Conservation (phyloP, 2,797 vertebrate genomes). For the Xiphophorus birchmanni region DNA sequence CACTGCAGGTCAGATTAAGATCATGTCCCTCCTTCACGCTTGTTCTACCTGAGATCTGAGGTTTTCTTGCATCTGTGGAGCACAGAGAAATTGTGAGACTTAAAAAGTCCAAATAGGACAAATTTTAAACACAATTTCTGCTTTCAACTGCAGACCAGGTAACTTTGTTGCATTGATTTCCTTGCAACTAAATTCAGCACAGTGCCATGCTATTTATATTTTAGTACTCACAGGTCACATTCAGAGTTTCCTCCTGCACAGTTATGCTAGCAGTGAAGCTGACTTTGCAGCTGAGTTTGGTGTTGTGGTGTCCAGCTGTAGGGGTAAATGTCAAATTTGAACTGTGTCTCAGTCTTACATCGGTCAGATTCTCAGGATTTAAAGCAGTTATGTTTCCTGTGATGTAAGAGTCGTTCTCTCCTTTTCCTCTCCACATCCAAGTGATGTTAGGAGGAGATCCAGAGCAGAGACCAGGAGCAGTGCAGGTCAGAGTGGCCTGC, state of each 20-base stretch:
- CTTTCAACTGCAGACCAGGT: neutral
- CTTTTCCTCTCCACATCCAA: slow-evolving; percentile 48
- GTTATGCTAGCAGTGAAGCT: neutral
- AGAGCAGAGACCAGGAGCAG: slow-evolving; percentile 61
- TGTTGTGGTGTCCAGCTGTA: neutral
- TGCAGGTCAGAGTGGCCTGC: slow-evolving; percentile 57
- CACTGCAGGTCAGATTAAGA: slow-evolving; percentile 57
- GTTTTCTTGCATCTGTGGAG: neutral
- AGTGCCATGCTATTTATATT: neutral
- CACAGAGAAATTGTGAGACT: neutral
- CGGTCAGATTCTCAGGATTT: neutral
- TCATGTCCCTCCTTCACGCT: slow-evolving; percentile 25
- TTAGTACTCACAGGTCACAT: slow-evolving; percentile 53
- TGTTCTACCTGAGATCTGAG: neutral
- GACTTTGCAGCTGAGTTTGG: slow-evolving; percentile 11
- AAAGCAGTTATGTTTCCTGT: neutral
- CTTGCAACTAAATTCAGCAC: neutral
- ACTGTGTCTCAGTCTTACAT: neutral
- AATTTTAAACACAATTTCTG: neutral
- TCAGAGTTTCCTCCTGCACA: slow-evolving; percentile 34
- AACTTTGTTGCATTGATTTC: neutral
- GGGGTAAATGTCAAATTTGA: neutral
- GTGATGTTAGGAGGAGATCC: slow-evolving; percentile 39
- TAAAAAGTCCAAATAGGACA: neutral
- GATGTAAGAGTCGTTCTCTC: neutral